Conservation (phyloP, 2,113 vertebrate species). For the Pelmatolapia mariae region DNA sequence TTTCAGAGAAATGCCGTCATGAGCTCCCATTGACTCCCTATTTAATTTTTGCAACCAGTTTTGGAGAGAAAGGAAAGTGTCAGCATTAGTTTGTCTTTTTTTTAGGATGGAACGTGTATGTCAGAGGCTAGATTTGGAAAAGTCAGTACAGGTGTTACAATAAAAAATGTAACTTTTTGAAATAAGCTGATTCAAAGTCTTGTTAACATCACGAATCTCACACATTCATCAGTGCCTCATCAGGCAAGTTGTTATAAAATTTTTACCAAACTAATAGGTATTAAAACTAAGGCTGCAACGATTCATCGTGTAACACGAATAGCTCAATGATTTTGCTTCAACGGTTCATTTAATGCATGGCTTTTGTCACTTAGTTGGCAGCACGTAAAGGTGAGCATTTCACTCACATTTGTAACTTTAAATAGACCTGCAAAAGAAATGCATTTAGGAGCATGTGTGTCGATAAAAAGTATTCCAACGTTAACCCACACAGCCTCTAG, state of each 20-base stretch:
- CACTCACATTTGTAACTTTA: neutral
- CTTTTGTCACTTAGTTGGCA: neutral
- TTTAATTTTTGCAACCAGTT: neutral
- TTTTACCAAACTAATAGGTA: neutral
- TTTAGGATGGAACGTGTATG: neutral
- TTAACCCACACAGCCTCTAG: neutral
- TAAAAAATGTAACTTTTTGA: neutral
- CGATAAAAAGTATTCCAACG: fast-evolving
- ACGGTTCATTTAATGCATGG: neutral
- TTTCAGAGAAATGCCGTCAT: neutral
- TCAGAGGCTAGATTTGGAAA: neutral
- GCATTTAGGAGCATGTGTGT: neutral
- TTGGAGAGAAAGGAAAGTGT: neutral
- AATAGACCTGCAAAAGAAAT: neutral
- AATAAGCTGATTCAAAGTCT: neutral
- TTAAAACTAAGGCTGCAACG: neutral
- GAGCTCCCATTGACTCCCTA: neutral
- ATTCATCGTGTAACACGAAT: neutral
- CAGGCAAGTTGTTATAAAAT: neutral
- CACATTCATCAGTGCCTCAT: neutral
- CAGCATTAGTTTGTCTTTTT: neutral
- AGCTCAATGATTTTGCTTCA: neutral
- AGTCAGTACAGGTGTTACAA: neutral
- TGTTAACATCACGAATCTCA: neutral
- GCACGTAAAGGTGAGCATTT: neutral